A percentile compares a stretch with the other conserved stretches of the same genome.
Evolutionary conservation across 1,140 invertebrate species (phyloP).

Genomic region (Druon quercuslanigerum): DNA sequence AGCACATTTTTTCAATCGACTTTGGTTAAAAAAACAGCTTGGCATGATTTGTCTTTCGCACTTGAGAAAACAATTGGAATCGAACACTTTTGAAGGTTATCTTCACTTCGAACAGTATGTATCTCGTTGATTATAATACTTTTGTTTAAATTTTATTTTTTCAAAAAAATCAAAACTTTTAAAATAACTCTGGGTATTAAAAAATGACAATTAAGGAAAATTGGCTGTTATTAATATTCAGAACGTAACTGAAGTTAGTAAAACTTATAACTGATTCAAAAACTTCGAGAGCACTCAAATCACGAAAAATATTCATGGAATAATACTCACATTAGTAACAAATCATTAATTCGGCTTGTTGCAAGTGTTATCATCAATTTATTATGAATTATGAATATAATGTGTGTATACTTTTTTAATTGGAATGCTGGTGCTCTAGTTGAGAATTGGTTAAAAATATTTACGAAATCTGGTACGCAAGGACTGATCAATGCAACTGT

Average conservation of each 20-base stretch:
- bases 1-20: not conserved
- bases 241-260: too few species aligned
- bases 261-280: too few species aligned
- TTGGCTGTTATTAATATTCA: too few species aligned
- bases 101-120: not conserved
- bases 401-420: constrained; percentile 1
- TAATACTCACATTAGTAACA: not conserved
- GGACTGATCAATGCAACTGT: not conserved
- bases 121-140: not conserved
- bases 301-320: not conserved
- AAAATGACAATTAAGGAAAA: too few species aligned
- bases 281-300: not conserved
- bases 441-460: constrained; percentile 11
- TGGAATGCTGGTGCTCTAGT: not conserved
- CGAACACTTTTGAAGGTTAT: constrained; percentile 2
- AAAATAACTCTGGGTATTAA: too few species aligned
- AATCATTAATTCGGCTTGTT: not conserved
- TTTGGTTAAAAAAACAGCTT: constrained; percentile 6
- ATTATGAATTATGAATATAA: not conserved
- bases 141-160: too few species aligned
- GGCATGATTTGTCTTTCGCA: not conserved
- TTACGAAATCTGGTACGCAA: not conserved
- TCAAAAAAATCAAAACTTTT: too few species aligned
- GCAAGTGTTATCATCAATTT: not conserved
- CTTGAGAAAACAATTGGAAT: constrained; percentile 18